Percentiles rank a stretch among this genome's conserved stretches.
Evolutionary conservation across 2,888 invertebrate species (phyloP).

Genomic region (Sarcophaga rosellei): DNA sequence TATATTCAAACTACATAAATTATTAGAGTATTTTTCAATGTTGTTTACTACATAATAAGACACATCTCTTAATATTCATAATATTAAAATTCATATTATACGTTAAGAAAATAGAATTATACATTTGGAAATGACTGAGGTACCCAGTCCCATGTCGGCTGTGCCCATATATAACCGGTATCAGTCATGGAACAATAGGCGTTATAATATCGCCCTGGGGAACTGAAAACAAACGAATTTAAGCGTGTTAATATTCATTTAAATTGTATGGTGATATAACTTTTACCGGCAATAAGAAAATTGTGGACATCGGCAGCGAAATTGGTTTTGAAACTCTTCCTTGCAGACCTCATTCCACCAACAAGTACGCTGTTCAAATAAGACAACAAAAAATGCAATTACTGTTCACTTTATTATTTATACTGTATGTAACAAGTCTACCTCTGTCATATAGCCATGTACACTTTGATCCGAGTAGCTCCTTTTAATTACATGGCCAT

Average conservation of each 20-base stretch:
- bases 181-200: slow-evolving; percentile 95
- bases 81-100: slow-evolving; percentile 37
- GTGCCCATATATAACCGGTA: slow-evolving; percentile 95
- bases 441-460: slow-evolving; percentile 91
- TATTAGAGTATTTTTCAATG: too few species aligned
- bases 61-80: too few species aligned
- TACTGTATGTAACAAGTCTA: slow-evolving; percentile 77
- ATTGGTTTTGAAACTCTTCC: slow-evolving; percentile 93
- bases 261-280: not conserved
- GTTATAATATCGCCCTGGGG: slow-evolving; percentile 93
- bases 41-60: too few species aligned
- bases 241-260: not conserved
- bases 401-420: not conserved
- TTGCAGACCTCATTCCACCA: slow-evolving; percentile 98
- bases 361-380: slow-evolving; percentile 88
- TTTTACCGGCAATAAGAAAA: slow-evolving; percentile 90
- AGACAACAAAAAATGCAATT: slow-evolving; percentile 28
- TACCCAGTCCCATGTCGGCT: slow-evolving; percentile 84
- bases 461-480: slow-evolving; percentile 92
- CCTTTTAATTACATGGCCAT: slow-evolving; percentile 83
- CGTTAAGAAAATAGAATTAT: not conserved
- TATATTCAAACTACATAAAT: too few species aligned
- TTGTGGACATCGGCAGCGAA: slow-evolving; percentile 93
- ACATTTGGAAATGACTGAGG: slow-evolving; percentile 58
- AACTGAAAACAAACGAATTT: slow-evolving; percentile 77